Conservation (phyloP, 2,113 vertebrate genomes). For the Sisor rabdophorus region DNA sequence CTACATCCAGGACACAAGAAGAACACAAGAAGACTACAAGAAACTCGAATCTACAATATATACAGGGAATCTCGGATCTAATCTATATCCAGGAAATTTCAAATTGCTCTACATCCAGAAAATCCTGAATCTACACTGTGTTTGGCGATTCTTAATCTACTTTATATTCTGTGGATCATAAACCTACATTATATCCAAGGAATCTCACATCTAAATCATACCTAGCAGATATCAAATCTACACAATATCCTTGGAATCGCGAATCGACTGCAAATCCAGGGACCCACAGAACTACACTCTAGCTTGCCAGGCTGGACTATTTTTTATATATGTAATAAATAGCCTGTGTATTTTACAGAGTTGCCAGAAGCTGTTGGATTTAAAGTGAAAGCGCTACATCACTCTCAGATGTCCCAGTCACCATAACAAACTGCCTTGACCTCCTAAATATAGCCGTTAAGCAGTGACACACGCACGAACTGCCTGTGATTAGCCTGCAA, state of each 20-base stretch:
- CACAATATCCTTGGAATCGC: not conserved
- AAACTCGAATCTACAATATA: not conserved
- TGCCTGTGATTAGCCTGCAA: slow-evolving; percentile 65
- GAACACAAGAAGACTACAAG: too few species aligned
- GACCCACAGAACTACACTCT: not conserved
- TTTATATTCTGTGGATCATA: not conserved
- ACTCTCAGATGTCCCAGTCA: slow-evolving; percentile 5
- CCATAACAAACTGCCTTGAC: slow-evolving; percentile 36
- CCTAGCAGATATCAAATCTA: not conserved
- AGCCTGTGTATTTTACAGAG: not conserved
- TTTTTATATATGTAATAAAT: not conserved
- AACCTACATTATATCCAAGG: not conserved
- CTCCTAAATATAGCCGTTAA: slow-evolving; percentile 51
- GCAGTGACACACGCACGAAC: slow-evolving; percentile 53
- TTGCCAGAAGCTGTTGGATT: slow-evolving; percentile 5
- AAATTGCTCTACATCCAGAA: not conserved
- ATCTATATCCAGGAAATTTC: not conserved
- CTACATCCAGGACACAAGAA: not conserved
- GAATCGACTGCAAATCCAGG: not conserved
- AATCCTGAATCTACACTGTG: not conserved
- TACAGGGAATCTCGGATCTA: not conserved
- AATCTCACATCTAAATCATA: not conserved
- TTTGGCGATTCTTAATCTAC: not conserved
- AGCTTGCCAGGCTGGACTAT: not conserved
- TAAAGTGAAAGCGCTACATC: slow-evolving; percentile 2